Conservation (phyloP, 2,113 vertebrate genomes). For the Zosterops hypoxanthus region DNA sequence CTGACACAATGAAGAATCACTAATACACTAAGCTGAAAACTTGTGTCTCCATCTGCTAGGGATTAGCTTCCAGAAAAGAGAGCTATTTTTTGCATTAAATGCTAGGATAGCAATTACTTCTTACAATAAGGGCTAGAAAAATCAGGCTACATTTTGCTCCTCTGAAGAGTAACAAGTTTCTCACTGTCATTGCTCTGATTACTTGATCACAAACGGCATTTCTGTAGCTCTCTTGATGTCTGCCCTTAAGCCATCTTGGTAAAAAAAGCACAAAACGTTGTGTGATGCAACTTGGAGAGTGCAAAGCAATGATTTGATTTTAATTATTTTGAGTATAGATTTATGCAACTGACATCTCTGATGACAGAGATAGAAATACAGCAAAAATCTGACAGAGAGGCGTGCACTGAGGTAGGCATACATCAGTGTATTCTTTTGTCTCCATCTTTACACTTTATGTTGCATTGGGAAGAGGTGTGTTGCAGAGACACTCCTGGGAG, state of each 20-base stretch:
- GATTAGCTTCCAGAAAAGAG: constrained; percentile 10
- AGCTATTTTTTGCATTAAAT: constrained; percentile 30
- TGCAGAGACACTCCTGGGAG: background rate
- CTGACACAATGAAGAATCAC: background rate
- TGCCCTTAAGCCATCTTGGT: background rate
- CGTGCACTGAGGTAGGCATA: accelerated
- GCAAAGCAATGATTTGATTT: background rate
- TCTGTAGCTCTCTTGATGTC: background rate
- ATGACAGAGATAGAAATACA: background rate
- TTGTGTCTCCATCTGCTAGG: constrained; percentile 41
- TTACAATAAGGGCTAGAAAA: background rate
- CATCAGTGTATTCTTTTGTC: background rate
- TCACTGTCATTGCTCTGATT: background rate
- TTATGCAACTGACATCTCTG: background rate
- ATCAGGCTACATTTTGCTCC: background rate
- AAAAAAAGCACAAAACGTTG: background rate
- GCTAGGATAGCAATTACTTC: background rate
- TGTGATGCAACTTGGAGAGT: background rate
- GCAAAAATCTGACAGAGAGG: background rate
- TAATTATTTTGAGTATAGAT: background rate
- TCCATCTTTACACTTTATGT: accelerated
- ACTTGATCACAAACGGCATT: background rate
- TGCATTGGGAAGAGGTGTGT: background rate
- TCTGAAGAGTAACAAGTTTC: background rate
- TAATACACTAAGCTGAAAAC: constrained; percentile 31